Evolutionary conservation across 2,797 vertebrate species (phyloP).

Genomic region (Falco novaeseelandiae): DNA sequence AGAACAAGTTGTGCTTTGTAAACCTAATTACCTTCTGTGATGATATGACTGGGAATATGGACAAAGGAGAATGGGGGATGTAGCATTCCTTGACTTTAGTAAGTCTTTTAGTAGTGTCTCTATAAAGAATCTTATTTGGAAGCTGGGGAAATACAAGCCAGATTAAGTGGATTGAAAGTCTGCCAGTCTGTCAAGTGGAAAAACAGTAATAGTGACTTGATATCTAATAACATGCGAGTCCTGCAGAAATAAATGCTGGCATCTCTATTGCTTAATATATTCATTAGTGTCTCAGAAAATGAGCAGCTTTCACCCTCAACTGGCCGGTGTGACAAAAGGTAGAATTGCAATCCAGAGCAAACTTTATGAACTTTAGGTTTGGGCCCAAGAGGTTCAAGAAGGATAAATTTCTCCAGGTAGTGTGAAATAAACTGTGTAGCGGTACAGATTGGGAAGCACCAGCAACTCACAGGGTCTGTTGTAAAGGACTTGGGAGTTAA

Average conservation of each 20-base stretch:
- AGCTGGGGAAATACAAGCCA: not conserved
- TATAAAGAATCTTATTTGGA: not conserved
- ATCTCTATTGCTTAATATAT: not conserved
- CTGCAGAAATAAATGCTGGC: not conserved
- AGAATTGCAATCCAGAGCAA: not conserved
- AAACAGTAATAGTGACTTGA: not conserved
- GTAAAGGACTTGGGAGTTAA: not conserved
- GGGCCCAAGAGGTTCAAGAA: not conserved
- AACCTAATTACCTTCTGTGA: not conserved
- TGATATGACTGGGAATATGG: not conserved
- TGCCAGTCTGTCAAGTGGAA: not conserved
- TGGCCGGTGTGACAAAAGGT: not conserved
- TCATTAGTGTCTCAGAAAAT: not conserved
- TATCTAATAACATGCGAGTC: rapidly evolving
- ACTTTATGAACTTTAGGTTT: not conserved
- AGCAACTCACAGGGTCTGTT: not conserved
- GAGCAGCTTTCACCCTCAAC: not conserved
- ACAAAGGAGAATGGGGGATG: not conserved
- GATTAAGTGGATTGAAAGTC: not conserved
- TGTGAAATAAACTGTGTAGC: not conserved
- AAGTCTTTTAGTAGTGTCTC: not conserved
- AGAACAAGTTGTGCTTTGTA: not conserved
- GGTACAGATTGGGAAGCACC: not conserved
- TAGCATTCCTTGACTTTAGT: not conserved
- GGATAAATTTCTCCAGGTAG: not conserved